phyloP scores from a whole-genome alignment of 2,113 vertebrate species.

The Stigmatopora argus region DNA sequence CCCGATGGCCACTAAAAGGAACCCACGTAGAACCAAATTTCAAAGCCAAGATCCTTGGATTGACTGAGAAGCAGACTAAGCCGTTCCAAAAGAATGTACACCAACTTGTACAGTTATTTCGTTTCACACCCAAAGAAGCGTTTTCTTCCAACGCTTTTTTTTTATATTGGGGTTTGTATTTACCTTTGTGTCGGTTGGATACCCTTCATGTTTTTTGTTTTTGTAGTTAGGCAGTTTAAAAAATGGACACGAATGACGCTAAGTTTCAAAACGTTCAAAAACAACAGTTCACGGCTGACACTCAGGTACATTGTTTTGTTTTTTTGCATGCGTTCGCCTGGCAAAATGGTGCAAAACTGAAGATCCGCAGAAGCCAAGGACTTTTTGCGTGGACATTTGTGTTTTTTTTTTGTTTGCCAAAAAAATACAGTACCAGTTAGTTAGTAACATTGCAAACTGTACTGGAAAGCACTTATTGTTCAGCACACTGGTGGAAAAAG shows the following conservation, averaged over 20 bases:
- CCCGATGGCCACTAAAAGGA: constrained; percentile 54
- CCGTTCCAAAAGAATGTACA: constrained; percentile 97
- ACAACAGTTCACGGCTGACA: constrained; percentile 21
- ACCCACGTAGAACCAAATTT: background rate
- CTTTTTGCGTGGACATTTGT: constrained; percentile 32
- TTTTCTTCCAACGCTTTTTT: constrained; percentile 60
- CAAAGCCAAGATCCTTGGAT: constrained; percentile 37
- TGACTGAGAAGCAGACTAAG: constrained; percentile 77
- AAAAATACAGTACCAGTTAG: constrained; percentile 35
- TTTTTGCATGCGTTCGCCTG: constrained; percentile 23
- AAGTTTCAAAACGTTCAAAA: constrained; percentile 25
- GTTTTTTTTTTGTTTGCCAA: constrained; percentile 60
- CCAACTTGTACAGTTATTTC: constrained; percentile 78
- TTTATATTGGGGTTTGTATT: constrained; percentile 49
- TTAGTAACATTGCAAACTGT: constrained; percentile 55
- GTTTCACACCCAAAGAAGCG: constrained; percentile 80
- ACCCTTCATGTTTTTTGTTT: constrained; percentile 67
- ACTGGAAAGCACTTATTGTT: constrained; percentile 66
- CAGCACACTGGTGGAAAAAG: constrained; percentile 40
- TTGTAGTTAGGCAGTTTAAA: constrained; percentile 70
- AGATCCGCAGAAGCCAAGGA: constrained; percentile 20
- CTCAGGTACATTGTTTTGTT: constrained; percentile 34
- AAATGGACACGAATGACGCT: constrained; percentile 78
- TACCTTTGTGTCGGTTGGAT: constrained; percentile 59
- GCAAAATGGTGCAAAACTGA: constrained; percentile 11